Evolutionary conservation across 2,113 vertebrate genomes (phyloP).

Genomic region (Elachura formosa): DNA sequence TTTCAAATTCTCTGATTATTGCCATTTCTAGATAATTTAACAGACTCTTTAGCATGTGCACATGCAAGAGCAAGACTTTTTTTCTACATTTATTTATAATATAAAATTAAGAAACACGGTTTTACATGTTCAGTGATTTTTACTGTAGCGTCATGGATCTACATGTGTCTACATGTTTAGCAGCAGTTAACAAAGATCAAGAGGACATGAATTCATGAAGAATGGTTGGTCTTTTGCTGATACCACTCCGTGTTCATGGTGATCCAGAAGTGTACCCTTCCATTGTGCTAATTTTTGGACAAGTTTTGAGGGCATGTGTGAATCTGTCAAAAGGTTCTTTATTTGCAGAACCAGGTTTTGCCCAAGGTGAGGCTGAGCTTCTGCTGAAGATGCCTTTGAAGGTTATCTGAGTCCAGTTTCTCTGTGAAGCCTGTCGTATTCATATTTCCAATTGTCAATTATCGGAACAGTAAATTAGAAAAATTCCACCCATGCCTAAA

Average conservation of each 20-base stretch:
- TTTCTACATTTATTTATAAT: neutral
- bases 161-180: neutral
- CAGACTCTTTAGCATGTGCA: neutral
- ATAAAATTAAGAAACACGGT: neutral
- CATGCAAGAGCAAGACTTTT: neutral
- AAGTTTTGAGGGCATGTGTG: neutral
- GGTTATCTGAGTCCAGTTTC: neutral
- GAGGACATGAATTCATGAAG: neutral
- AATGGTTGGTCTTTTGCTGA: neutral
- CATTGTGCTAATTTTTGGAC: neutral
- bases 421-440: neutral
- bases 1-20: neutral
- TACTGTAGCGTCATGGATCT: neutral
- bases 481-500: neutral
- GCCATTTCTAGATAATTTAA: neutral
- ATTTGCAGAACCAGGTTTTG: neutral
- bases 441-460: neutral
- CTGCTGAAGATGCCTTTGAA: neutral
- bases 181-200: neutral
- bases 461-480: neutral
- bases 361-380: neutral
- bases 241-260: rapidly evolving
- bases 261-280: neutral
- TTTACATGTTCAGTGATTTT: neutral
- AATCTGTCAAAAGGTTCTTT: neutral